Evolutionary conservation across 1,140 invertebrate species (phyloP).

Genomic region (Brachionus koreanus): DNA sequence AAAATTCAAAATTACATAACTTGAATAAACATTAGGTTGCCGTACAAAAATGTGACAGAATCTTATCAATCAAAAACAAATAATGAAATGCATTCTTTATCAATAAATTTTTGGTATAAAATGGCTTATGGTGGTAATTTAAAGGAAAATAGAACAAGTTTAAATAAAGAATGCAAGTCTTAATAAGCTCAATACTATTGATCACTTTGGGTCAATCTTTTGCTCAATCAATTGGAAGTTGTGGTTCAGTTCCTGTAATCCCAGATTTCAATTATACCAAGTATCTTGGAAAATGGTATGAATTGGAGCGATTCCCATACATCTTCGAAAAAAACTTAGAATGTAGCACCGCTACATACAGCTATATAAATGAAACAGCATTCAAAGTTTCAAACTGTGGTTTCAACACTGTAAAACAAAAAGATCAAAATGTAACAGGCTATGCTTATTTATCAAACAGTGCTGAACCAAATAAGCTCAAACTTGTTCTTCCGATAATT

Average conservation of each 20-base stretch:
- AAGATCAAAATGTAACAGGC: not conserved
- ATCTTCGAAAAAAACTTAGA: conserved; percentile 30
- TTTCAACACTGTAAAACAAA: conserved; percentile 29
- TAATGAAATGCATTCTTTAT: conserved; percentile 20
- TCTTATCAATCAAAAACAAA: not conserved
- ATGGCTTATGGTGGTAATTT: not conserved
- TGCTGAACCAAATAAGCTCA: conserved; percentile 19
- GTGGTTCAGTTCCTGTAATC: not conserved
- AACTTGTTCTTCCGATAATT: conserved; percentile 10
- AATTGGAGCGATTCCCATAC: conserved; percentile 14
- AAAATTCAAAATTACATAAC: not conserved
- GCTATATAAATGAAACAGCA: conserved; percentile 5
- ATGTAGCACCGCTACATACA: conserved; percentile 4
- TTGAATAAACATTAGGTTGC: not conserved
- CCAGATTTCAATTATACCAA: not conserved
- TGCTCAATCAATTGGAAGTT: not conserved
- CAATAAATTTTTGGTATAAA: not conserved
- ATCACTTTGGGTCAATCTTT: not conserved
- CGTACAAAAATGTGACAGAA: not conserved
- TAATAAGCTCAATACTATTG: not conserved
- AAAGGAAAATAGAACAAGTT: not conserved
- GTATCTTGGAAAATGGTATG: conserved; percentile 32
- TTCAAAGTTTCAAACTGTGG: not conserved
- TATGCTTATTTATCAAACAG: not conserved
- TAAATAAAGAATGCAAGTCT: not conserved